Percentiles rank a stretch among this genome's conserved stretches.
Evolutionary conservation across 1,140 invertebrate genomes (phyloP).

Genomic region (Drosophila biarmipes): DNA sequence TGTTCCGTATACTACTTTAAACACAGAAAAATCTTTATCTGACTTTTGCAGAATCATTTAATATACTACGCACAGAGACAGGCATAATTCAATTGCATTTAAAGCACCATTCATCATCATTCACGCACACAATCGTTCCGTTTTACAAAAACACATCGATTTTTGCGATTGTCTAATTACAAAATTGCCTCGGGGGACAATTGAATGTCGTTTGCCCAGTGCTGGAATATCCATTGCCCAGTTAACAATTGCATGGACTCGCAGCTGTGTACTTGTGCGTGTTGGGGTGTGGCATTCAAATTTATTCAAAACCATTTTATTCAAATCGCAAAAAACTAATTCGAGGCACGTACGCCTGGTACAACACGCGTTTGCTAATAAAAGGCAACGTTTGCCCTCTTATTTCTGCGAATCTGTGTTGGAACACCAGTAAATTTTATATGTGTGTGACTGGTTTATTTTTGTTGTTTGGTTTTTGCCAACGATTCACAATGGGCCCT

Average conservation of each 20-base stretch:
- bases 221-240: slow-evolving; percentile 52
- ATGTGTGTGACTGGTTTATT: slow-evolving; percentile 44
- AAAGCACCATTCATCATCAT: not conserved
- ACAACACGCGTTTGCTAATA: slow-evolving; percentile 66
- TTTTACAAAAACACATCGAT: slow-evolving; percentile 1
- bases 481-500: slow-evolving; percentile 62
- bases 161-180: slow-evolving; percentile 56
- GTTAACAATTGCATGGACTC: slow-evolving; percentile 52
- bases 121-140: not conserved
- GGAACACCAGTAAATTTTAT: slow-evolving; percentile 36
- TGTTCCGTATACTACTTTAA: too few relatives aligned
- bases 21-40: too few relatives aligned
- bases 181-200: slow-evolving; percentile 40
- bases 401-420: slow-evolving; percentile 15
- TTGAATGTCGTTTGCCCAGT: slow-evolving; percentile 17
- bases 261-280: slow-evolving; percentile 20
- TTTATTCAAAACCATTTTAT: slow-evolving; percentile 82
- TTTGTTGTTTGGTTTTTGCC: slow-evolving; percentile 69
- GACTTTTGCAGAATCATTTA: not conserved
- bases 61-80: not conserved
- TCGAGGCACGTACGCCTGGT: slow-evolving; percentile 66
- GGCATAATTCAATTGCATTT: not conserved
- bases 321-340: slow-evolving; percentile 82
- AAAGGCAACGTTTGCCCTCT: slow-evolving; percentile 54
- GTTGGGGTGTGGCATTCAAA: slow-evolving; percentile 62